A percentile compares a stretch with the other conserved stretches of the same genome.
These are phyloP conservation scores for Chaenocephalus aceratus DNA, from an alignment of 2,113 vertebrate genomes.

Conservation along the genomic window DNA sequence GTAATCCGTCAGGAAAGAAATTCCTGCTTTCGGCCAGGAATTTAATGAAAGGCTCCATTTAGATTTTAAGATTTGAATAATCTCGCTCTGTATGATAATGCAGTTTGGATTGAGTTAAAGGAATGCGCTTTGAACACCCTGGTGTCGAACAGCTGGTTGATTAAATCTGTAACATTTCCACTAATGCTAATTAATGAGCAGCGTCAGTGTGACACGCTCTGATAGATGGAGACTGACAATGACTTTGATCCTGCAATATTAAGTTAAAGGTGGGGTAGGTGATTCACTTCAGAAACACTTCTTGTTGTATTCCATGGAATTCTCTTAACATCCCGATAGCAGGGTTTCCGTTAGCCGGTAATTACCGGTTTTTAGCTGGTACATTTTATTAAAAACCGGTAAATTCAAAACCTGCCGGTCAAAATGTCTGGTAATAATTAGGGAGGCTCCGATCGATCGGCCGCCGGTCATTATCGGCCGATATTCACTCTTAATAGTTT, in stretches of 20 bases:
- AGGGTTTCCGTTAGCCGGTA: too few species aligned
- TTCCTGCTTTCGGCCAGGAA: not conserved
- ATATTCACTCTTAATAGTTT: too few species aligned
- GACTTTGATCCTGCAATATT: not conserved
- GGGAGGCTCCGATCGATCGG: too few species aligned
- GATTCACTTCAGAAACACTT: too few species aligned
- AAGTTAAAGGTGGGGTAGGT: not conserved
- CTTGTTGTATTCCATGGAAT: too few species aligned
- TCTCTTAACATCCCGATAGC: too few species aligned
- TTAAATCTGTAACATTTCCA: conserved; percentile 18
- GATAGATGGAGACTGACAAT: not conserved
- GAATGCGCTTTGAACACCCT: not conserved
- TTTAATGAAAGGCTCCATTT: not conserved
- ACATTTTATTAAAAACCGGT: too few species aligned
- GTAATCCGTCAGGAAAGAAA: not conserved
- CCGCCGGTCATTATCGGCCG: too few species aligned
- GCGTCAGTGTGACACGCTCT: not conserved
- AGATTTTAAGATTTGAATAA: not conserved
- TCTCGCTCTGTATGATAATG: not conserved
- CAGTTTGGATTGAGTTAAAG: not conserved
- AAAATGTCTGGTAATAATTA: too few species aligned
- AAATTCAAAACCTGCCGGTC: too few species aligned
- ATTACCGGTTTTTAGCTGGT: too few species aligned
- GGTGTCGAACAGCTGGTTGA: conserved; percentile 31
- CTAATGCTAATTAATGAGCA: conserved; percentile 13